Conservation (phyloP, 2,113 vertebrate genomes). For the Neogobius melanostomus region DNA sequence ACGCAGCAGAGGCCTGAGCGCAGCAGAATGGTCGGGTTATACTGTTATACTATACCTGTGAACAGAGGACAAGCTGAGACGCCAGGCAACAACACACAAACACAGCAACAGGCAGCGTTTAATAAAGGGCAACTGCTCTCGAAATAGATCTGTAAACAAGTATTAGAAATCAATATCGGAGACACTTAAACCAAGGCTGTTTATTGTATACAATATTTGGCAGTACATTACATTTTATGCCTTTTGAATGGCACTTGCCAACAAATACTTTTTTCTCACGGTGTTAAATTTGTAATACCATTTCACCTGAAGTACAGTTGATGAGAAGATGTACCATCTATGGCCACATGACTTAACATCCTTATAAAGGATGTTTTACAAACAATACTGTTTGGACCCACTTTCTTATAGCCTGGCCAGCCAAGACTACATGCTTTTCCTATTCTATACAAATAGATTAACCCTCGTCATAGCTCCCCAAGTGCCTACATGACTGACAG, state of each 20-base stretch:
- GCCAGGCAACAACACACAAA: slow-evolving; percentile 63
- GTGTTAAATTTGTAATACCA: neutral
- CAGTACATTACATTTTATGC: slow-evolving; percentile 33
- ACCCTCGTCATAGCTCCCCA: too few relatives aligned
- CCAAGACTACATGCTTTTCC: too few relatives aligned
- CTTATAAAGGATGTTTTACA: slow-evolving; percentile 23
- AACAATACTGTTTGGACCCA: slow-evolving; percentile 54
- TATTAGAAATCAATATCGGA: too few relatives aligned
- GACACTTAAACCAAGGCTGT: slow-evolving; percentile 30
- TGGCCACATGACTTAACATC: slow-evolving; percentile 10
- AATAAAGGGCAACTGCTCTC: slow-evolving; percentile 29
- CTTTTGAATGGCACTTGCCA: slow-evolving; percentile 28
- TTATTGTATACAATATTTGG: slow-evolving; percentile 67
- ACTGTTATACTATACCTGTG: slow-evolving; percentile 67
- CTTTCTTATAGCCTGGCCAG: slow-evolving; percentile 6
- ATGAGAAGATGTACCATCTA: neutral
- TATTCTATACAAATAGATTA: neutral
- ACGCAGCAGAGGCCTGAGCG: slow-evolving; percentile 59
- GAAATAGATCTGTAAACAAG: too few relatives aligned
- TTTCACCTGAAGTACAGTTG: slow-evolving; percentile 9
- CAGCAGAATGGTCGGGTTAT: slow-evolving; percentile 55
- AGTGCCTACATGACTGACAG: too few relatives aligned
- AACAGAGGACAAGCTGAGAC: slow-evolving; percentile 40
- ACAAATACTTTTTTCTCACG: slow-evolving; percentile 2
- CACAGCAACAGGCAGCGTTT: slow-evolving; percentile 68